Percentiles rank a stretch among this genome's conserved stretches.
phyloP scores from a whole-genome alignment of 2,888 invertebrate species.

The Ryuthela nishihirai region DNA sequence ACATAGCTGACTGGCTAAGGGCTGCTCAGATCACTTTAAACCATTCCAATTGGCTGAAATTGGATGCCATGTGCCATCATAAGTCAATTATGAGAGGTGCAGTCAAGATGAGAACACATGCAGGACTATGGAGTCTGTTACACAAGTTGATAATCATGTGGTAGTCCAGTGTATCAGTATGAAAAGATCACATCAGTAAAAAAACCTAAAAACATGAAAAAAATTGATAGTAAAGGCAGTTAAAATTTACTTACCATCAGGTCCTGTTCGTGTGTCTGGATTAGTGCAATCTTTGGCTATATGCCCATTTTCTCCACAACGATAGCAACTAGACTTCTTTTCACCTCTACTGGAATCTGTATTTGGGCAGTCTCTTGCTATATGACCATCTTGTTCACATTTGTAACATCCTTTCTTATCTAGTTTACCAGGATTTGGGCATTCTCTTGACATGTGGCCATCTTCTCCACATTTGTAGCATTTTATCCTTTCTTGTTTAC shows the following conservation, averaged over 20 bases:
- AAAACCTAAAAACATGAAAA: too few species aligned
- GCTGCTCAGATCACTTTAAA: too few species aligned
- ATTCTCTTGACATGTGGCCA: constrained; percentile 42
- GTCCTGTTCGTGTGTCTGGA: constrained; percentile 2
- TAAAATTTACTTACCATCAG: constrained; percentile 17
- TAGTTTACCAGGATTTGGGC: constrained; percentile 22
- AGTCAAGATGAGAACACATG: too few species aligned
- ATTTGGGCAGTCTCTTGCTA: constrained; percentile 33
- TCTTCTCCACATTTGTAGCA: constrained; percentile 43
- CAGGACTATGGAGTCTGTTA: too few species aligned
- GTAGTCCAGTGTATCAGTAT: too few species aligned
- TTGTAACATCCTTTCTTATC: constrained; percentile 39
- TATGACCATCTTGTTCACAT: constrained; percentile 37
- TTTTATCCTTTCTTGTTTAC: background rate
- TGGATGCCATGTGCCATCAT: too few species aligned
- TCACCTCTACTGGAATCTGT: background rate
- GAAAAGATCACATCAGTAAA: too few species aligned
- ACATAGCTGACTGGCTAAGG: too few species aligned
- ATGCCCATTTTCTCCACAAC: constrained; percentile 32
- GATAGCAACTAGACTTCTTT: constrained; percentile 8
- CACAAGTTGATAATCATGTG: too few species aligned
- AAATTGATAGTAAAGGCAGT: too few species aligned
- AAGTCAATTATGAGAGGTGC: too few species aligned
- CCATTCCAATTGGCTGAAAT: too few species aligned
- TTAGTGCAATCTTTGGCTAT: constrained; percentile 35